These are phyloP conservation scores for Dipodomys ordii DNA, from an alignment of 2,113 vertebrate species.

Conservation along the genomic window DNA sequence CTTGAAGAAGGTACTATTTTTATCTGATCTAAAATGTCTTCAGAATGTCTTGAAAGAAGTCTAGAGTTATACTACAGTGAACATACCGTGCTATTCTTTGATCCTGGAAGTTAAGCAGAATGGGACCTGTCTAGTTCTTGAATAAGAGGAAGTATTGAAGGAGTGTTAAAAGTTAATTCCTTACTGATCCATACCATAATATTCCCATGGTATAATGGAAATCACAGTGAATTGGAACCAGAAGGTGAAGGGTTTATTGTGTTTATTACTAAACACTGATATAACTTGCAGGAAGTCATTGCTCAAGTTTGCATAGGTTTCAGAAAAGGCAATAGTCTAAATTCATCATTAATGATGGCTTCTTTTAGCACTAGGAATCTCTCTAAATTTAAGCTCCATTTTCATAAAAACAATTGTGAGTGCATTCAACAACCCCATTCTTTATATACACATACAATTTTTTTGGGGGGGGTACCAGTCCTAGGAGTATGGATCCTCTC, in stretches of 20 bases:
- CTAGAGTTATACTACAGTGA: too few species aligned
- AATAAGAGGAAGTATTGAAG: background rate
- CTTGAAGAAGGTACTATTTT: slow-evolving; percentile 12
- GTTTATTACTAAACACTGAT: background rate
- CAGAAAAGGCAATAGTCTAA: background rate
- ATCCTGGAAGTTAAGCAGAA: too few species aligned
- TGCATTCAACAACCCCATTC: background rate
- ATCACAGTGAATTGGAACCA: background rate
- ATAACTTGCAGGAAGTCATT: background rate
- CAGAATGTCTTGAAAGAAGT: background rate
- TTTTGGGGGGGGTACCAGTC: too few species aligned
- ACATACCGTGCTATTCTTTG: too few species aligned
- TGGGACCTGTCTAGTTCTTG: too few species aligned
- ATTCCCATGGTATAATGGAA: background rate
- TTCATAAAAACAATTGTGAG: background rate
- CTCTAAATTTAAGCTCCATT: background rate
- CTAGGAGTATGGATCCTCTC: too few species aligned
- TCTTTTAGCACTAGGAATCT: background rate
- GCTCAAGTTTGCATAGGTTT: background rate
- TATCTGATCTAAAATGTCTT: background rate
- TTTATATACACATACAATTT: background rate
- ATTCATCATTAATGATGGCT: background rate
- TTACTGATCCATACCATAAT: background rate
- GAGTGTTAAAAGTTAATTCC: background rate
- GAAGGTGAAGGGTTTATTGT: background rate